Conservation (phyloP, 2,797 vertebrate genomes). For the Acrossocheilus fasciatus region DNA sequence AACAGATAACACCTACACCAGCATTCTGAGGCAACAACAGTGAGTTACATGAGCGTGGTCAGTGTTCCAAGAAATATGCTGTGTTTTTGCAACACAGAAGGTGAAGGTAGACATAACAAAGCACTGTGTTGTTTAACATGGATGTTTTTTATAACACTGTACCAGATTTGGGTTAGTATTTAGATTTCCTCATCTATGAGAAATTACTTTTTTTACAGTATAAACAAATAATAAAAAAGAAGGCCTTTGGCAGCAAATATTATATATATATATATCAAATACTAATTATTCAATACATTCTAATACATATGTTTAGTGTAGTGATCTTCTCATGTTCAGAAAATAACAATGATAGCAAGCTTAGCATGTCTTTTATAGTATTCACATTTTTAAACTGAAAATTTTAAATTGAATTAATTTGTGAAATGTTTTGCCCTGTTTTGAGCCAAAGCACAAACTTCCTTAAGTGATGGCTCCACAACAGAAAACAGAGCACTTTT, state of each 20-base stretch:
- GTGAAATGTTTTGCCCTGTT: not conserved
- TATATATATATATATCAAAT: not conserved
- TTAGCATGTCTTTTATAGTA: no score
- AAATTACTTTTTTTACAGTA: not conserved
- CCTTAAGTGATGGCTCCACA: not conserved
- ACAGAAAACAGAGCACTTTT: not conserved
- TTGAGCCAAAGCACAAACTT: not conserved
- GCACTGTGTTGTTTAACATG: not conserved
- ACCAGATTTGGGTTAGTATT: not conserved
- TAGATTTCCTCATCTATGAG: not conserved
- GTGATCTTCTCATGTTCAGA: no score
- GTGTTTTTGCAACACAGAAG: conserved; percentile 40
- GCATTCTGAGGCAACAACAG: not conserved
- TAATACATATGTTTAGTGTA: not conserved
- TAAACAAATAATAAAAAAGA: not conserved
- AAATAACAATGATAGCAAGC: not conserved
- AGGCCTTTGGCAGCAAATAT: no score
- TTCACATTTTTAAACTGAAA: no score
- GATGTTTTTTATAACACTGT: not conserved
- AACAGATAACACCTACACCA: conserved; percentile 29
- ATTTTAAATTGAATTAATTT: not conserved
- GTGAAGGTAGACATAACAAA: conserved; percentile 46
- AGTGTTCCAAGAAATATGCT: conserved; percentile 26
- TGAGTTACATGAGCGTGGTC: not conserved
- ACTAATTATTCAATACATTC: not conserved